Evolutionary conservation across 2,113 vertebrate genomes (phyloP).

Genomic region (Prionailurus bengalensis): DNA sequence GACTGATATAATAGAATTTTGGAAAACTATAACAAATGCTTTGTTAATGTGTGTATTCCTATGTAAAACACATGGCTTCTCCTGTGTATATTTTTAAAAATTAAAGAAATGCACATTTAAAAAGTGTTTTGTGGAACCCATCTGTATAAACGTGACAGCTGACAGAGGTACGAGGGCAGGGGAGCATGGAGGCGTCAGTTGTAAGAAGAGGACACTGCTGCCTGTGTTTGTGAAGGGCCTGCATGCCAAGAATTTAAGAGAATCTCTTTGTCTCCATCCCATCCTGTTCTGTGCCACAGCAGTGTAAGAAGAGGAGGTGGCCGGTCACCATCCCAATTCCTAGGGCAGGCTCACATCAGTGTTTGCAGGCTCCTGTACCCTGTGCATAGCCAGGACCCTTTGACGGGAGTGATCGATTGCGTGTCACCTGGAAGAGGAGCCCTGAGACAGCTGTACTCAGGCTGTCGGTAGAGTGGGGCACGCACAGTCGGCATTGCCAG

Average conservation of each 20-base stretch:
- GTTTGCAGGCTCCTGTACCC: not conserved
- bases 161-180: not conserved
- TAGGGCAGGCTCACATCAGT: not conserved
- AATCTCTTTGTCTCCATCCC: not conserved
- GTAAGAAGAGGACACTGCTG: not conserved
- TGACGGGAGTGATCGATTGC: not conserved
- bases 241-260: too few species aligned
- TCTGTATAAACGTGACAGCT: not conserved
- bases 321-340: not conserved
- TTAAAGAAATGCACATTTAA: constrained; percentile 52
- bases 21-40: constrained; percentile 60
- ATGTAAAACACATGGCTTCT: constrained; percentile 61
- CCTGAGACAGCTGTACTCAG: fast-evolving
- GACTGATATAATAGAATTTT: constrained; percentile 54
- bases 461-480: not conserved
- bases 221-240: not conserved
- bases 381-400: not conserved
- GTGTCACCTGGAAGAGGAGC: not conserved
- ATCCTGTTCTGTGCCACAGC: not conserved
- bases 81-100: constrained; percentile 74
- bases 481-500: not conserved
- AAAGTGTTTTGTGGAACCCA: constrained; percentile 19
- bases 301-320: not conserved
- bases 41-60: constrained; percentile 72
- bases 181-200: not conserved